These are phyloP conservation scores for Orthosia cruda DNA, from an alignment of 2,888 invertebrate species.

Conservation along the genomic window DNA sequence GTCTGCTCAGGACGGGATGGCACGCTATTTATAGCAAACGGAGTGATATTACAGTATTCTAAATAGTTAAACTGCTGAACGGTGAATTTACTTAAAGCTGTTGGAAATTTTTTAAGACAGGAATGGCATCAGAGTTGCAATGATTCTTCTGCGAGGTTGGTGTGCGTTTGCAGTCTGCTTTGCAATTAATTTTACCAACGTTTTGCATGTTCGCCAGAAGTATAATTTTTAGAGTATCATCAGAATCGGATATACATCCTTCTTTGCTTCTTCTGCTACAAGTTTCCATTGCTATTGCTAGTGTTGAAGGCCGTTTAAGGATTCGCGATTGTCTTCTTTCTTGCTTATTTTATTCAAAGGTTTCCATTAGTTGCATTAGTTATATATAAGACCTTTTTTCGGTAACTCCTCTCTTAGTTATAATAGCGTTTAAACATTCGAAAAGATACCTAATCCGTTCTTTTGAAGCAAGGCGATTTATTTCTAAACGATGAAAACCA, in stretches of 20 bases:
- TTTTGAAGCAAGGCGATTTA: neutral
- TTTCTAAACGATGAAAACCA: no score
- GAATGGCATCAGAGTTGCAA: neutral
- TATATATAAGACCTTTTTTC: neutral
- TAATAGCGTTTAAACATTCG: no score
- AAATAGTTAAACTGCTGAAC: constrained; percentile 29
- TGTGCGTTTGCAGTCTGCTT: neutral
- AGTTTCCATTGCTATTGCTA: no score
- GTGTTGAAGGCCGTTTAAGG: no score
- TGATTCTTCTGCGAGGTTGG: neutral
- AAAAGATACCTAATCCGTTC: no score
- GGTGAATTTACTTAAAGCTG: constrained; percentile 1
- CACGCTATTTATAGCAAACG: constrained; percentile 46
- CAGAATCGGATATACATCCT: no score
- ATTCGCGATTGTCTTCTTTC: neutral
- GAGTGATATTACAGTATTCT: constrained; percentile 28
- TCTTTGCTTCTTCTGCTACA: neutral
- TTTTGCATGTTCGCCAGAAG: neutral
- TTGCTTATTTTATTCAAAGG: neutral
- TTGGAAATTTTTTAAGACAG: neutral
- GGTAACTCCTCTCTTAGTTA: neutral
- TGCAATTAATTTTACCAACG: no score
- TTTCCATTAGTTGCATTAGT: no score
- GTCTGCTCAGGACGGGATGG: constrained; percentile 30
- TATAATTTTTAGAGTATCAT: neutral